Base-by-base conservation (phyloP, 2,797 vertebrate species). In the Novumbra hubbsi region DNA sequence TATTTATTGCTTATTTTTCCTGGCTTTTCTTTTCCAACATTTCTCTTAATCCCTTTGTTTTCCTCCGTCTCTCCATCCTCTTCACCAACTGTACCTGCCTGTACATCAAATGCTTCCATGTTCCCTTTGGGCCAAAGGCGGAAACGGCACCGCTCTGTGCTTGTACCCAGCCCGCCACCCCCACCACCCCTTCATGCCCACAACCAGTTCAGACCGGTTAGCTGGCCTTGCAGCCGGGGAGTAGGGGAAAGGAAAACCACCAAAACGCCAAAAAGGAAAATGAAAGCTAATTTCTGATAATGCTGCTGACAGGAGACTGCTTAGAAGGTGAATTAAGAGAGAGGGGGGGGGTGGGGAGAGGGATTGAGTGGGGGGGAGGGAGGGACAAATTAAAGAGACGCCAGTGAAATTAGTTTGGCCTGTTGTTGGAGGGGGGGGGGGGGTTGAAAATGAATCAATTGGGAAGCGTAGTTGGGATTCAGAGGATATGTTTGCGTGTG, bases 151-250 rank as follows among this genome's bases (percentile, higher is more conserved):
- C 85, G 85, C 87, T 92, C 48, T 74, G 4, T 24, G 34, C 38
- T 27, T 21, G 17, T 30, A 16, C 16, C 17, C 30, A 17, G 27
- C 14, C 63, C 27, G 12, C 21, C 73, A 71, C 71, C 72, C 70
- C 75, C 78, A 79, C 82, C 38, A 30, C 72, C 19, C 32, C 38
- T 32, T 17, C 19, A 68, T 83, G 84, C 87, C 55, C 87, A 81
- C 84, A 93, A 94, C 95, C 93, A 94, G 94, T 95, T 91, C 89
- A 94, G 93, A 95, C 95, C 89, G 92, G 94, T 94, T 94, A 91
- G 90, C 94, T 95, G 94, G 93, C 95, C 94, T 92, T 83, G 91
- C 87, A 94, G 81, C 74, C 78, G 76, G 88, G 92, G 79, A 81
- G 89, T 86, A 82, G 81, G 86, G 87, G 67, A 76, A 74, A 81